These are phyloP conservation scores for Labeo catla DNA, from an alignment of 2,113 vertebrate species.

Conservation along the genomic window DNA sequence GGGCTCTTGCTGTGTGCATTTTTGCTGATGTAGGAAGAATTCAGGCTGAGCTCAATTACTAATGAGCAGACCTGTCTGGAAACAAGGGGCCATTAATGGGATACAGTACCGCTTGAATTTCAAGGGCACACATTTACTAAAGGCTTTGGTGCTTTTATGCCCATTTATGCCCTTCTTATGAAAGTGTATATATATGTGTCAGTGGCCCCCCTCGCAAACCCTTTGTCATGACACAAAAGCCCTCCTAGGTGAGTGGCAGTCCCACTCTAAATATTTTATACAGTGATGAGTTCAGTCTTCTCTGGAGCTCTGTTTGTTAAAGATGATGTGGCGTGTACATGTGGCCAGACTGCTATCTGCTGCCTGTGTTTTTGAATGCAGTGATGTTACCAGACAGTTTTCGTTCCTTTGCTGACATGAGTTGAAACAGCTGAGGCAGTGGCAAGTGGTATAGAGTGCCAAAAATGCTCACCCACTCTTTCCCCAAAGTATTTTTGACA, in stretches of 20 bases:
- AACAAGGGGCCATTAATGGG: constrained; percentile 2
- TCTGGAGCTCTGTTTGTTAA: not conserved
- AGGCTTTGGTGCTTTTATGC: not conserved
- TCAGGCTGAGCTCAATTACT: not conserved
- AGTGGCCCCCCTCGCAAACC: not conserved
- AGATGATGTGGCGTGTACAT: not conserved
- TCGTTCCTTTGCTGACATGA: too few relatives aligned
- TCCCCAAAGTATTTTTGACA: not conserved
- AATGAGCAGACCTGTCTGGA: constrained; percentile 28
- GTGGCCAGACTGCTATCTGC: not conserved
- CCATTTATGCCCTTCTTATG: not conserved
- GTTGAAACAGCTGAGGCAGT: not conserved
- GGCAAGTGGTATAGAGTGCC: not conserved
- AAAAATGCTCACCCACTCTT: not conserved
- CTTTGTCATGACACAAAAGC: not conserved
- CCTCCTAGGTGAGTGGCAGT: not conserved
- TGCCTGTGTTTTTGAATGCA: not conserved
- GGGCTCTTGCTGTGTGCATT: not conserved
- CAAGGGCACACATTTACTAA: constrained; percentile 13
- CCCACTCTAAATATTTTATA: constrained; percentile 6
- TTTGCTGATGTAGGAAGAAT: constrained; percentile 19
- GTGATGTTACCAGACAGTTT: not conserved
- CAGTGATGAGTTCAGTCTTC: not conserved
- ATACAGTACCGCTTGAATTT: not conserved
- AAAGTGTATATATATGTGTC: not conserved